phyloP scores from a whole-genome alignment of 2,113 vertebrate genomes.

The Corythaeola cristata region DNA sequence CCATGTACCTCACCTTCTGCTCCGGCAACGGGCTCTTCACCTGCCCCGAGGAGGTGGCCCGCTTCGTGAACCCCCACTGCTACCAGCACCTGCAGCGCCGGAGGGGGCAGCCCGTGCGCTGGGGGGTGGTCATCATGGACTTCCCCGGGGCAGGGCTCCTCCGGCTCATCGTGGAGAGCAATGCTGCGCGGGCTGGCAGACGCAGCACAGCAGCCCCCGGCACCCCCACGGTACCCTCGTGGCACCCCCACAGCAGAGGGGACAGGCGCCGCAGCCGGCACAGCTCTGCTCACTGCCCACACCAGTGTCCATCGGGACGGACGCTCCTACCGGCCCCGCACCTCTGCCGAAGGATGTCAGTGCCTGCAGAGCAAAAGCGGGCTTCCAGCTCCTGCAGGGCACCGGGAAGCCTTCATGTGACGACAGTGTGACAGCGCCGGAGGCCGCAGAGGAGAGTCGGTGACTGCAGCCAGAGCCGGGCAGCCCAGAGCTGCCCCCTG shows the following conservation, averaged over 20 bases:
- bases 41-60: constrained; percentile 75
- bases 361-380: not conserved
- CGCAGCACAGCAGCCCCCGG: not conserved
- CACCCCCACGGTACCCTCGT: fast-evolving
- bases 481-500: not conserved
- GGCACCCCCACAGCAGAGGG: not conserved
- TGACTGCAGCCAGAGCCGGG: not conserved
- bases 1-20: constrained; percentile 81
- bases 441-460: not conserved
- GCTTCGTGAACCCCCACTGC: constrained; percentile 73
- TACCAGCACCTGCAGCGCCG: constrained; percentile 70
- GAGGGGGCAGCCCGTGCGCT: constrained; percentile 45
- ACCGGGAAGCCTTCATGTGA: not conserved
- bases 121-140: constrained; percentile 83
- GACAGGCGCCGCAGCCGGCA: fast-evolving
- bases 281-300: not conserved
- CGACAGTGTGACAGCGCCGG: not conserved
- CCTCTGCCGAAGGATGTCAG: not conserved
- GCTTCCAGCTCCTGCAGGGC: not conserved
- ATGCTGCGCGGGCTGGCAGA: not conserved
- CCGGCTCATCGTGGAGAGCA: constrained; percentile 79
- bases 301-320: not conserved
- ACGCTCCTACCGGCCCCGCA: fast-evolving
- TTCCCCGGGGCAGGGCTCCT: constrained; percentile 78
- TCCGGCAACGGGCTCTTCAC: constrained; percentile 82